Evolutionary conservation across 2,797 vertebrate species (phyloP).

Genomic region (Staurois parvus): DNA sequence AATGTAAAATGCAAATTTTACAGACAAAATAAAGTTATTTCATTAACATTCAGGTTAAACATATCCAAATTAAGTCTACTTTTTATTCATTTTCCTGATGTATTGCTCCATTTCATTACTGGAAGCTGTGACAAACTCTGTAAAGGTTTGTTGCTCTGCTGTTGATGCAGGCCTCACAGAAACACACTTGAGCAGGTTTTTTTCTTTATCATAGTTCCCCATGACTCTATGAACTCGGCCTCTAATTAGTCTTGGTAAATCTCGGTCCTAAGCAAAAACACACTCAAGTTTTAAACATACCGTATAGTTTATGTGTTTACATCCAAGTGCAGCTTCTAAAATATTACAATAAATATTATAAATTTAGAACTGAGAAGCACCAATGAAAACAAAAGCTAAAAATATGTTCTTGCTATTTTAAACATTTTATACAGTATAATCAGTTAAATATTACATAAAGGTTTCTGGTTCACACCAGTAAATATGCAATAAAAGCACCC

Average conservation of each 20-base stretch:
- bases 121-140: slow-evolving; percentile 82
- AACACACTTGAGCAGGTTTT: slow-evolving; percentile 85
- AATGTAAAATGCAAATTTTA: not conserved
- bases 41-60: too few species aligned
- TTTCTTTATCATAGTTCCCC: slow-evolving; percentile 87
- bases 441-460: too few species aligned
- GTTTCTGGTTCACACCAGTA: too few species aligned
- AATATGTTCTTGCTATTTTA: too few species aligned
- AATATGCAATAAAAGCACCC: too few species aligned
- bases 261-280: slow-evolving; percentile 81
- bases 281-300: not conserved
- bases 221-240: slow-evolving; percentile 91
- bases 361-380: too few species aligned
- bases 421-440: too few species aligned
- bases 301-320: too few species aligned
- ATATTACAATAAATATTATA: too few species aligned
- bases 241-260: slow-evolving; percentile 90
- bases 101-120: slow-evolving; percentile 86
- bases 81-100: slow-evolving; percentile 80
- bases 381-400: too few species aligned
- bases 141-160: slow-evolving; percentile 87
- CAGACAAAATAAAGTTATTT: not conserved
- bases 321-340: too few species aligned
- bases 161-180: slow-evolving; percentile 85
- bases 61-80: slow-evolving; percentile 43